Evolutionary conservation across 2,113 vertebrate genomes (phyloP), one percentile per base, ranked within the genome.

Genomic region (Macrotus californicus): DNA sequence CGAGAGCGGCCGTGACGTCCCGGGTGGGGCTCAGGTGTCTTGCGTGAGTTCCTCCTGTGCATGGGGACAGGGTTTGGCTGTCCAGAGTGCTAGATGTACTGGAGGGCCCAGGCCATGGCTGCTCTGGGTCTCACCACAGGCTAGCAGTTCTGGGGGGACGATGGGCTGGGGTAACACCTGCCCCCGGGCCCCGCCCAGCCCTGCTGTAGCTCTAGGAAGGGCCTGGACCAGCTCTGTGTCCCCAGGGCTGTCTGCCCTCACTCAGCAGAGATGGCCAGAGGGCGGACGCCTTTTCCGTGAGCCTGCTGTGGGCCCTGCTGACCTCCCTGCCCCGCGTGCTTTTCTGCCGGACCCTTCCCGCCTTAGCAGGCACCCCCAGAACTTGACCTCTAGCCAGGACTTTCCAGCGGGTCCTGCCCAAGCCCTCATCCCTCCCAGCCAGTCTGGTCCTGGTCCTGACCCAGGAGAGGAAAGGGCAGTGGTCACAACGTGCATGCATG

Each of bases 401-500:
- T 93, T 72, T 52, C 75, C 54, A 29, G 26, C 1, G 19, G 41
- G 48, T 10, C 18, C 52, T 31, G 15, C 29, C 22, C 0, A 5
- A 67, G 82, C 43, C 29, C 72, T 16, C 3, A 12, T 0, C 36
- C 52, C n/a, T 70, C 22, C 46, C 34, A 87, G 85, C 24, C 85
- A 24, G 24, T 34, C 36, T n/a, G 43, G 34, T 83, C 54, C 56
- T 8, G 52, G 21, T n/a, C 8, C 75, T 52, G 7, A 19, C 22
- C 41, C 46, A 52, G 76, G 46, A 84, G 12, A 79, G 86, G 70
- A 69, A 4, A 2, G 3, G 66, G 83, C 43, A 43, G n/a, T 15
- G 31, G 36, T 31, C 54, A 2, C 1, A 0, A 0, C 14, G 21
- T 29, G 24, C 2, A 8, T 15, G 64, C 36, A 0, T 75, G 50